Percentiles rank a stretch among this genome's conserved stretches.
Conservation (phyloP, 2,888 invertebrate species). For the Nemoura dubitans region DNA sequence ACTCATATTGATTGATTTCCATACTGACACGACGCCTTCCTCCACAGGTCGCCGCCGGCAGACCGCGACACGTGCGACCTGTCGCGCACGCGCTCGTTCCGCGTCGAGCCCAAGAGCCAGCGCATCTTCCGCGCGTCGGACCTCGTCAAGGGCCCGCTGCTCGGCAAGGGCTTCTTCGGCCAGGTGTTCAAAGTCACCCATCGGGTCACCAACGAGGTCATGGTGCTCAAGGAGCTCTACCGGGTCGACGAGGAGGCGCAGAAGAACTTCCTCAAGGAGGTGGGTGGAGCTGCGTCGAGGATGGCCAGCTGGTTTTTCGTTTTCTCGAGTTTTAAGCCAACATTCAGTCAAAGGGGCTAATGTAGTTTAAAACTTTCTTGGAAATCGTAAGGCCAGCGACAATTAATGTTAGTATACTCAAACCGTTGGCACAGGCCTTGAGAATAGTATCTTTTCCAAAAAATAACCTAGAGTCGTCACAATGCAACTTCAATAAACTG, state of each 20-base stretch:
- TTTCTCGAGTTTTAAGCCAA: no score
- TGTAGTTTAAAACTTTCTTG: no score
- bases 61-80: slow-evolving; percentile 70
- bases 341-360: no score
- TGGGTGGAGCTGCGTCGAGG: slow-evolving; percentile 54
- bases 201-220: slow-evolving; percentile 87
- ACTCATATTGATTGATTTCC: no score
- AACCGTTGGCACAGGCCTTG: no score
- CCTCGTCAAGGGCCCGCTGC: slow-evolving; percentile 83
- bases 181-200: slow-evolving; percentile 93
- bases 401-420: no score
- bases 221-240: slow-evolving; percentile 95
- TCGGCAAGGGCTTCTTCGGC: slow-evolving; percentile 95
- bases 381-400: no score
- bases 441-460: no score
- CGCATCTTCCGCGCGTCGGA: slow-evolving; percentile 92
- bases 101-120: slow-evolving; percentile 73
- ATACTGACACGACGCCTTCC: no score
- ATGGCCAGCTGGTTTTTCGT: no score
- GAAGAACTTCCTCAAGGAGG: slow-evolving; percentile 93
- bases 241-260: slow-evolving; percentile 94
- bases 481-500: no score
- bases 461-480: no score
- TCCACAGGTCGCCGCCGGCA: slow-evolving; percentile 53
- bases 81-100: slow-evolving; percentile 87